These are phyloP conservation scores for Trachops cirrhosus DNA, from an alignment of 2,797 vertebrate genomes.

Conservation along the genomic window DNA sequence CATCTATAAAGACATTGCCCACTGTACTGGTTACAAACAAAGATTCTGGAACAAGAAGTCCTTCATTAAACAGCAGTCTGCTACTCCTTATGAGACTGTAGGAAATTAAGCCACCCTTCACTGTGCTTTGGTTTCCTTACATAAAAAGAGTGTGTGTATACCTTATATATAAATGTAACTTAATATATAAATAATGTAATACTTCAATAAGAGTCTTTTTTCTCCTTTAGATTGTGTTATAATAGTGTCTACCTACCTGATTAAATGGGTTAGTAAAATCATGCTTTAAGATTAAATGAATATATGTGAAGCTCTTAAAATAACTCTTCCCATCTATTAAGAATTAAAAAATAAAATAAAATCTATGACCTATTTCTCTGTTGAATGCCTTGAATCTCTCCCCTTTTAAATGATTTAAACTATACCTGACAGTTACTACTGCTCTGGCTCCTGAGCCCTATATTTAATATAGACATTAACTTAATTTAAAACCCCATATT, in stretches of 20 bases:
- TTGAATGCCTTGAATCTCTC: not conserved
- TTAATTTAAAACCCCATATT: not conserved
- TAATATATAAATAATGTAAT: not conserved
- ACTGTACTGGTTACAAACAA: not conserved
- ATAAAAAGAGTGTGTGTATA: not conserved
- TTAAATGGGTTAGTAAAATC: not conserved
- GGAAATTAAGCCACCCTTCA: not conserved
- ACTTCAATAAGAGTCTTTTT: not conserved
- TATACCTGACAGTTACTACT: not conserved
- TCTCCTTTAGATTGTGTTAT: not conserved
- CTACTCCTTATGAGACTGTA: not conserved
- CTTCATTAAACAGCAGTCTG: not conserved
- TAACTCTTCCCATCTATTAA: not conserved
- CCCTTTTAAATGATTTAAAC: not conserved
- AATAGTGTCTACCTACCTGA: not conserved
- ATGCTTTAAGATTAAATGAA: not conserved
- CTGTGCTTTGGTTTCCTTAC: not conserved
- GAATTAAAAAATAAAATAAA: constrained; percentile 16
- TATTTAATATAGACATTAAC: not conserved
- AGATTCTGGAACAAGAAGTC: not conserved
- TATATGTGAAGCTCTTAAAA: not conserved
- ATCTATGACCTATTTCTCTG: not conserved
- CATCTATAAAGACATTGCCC: not conserved
- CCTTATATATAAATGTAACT: not conserved
- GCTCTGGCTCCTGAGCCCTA: not conserved